Base-by-base conservation (phyloP, 2,797 vertebrate genomes). In the Phrynocephalus vlangalii region DNA sequence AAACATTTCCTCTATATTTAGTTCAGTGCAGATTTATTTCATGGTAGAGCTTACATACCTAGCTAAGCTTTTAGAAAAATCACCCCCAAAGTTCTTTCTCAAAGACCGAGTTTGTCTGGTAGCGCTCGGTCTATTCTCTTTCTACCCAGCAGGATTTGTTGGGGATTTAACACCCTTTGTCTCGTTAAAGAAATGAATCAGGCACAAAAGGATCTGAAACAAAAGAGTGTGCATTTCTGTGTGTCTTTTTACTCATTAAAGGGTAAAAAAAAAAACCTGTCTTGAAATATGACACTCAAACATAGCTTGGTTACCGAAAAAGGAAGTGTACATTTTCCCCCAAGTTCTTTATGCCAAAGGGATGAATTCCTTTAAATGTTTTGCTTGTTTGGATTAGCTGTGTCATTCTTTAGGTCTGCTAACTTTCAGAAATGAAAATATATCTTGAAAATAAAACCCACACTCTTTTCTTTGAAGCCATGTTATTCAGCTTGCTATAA, bases 281-380 rank as follows among this genome's bases (percentile, higher is more conserved):
- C 91, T 90, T 96, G 94, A 96, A 96, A 96, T 78, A 66, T 81
- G 93, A 95, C 88, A 91, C 93, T 72, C 63, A 83, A 85, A 88
- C 75, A 84, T 13, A 82, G 71, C 30, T 90, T 85, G 71, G 83
- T 87, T 94, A 91, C 90, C 67, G 88, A 89, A 91, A 87, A 60
- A 87, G n/a, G 86, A 91, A 91, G 75, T 79, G 87, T 96, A 95
- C 94, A 0, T 97, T 97, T 96, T 33, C 96, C 48, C 96, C 91
- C 92, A 82, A 67, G 91, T 91, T 92, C 92, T 70, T 78, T 86
- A 85, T 91, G 93, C 94, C 94, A 91, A 87, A 88, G 91, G 92
- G 90, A 91, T 95, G 87, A 93, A 91, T 82, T 95, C 82, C 91
- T 93, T 94, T 94, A 87, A 63, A 28, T 91, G 91, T 94, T 93